Evolutionary conservation across 37 sponge, comb jelly and placozoan species (phyloP).

Genomic region (Eunapius fragilis): DNA sequence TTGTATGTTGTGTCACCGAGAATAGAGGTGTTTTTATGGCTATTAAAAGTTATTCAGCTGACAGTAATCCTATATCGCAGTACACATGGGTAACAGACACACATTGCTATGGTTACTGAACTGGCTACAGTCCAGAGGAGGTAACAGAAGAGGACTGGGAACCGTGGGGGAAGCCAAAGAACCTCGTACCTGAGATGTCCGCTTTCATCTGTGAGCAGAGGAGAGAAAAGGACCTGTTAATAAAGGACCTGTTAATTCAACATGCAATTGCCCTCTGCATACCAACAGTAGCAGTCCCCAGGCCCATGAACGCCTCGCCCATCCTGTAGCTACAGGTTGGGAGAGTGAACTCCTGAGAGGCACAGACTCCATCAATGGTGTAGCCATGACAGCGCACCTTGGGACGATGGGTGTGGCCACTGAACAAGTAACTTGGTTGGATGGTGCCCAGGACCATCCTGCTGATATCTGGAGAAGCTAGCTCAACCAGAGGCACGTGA

Average conservation of each 20-base stretch:
- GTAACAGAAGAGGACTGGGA: slow-evolving; percentile 34
- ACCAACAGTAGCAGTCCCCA: slow-evolving; percentile 49
- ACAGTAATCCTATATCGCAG: not conserved
- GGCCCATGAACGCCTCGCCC: slow-evolving; percentile 45
- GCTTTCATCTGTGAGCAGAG: slow-evolving; percentile 16
- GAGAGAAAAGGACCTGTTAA: no score
- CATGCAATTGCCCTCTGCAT: no score
- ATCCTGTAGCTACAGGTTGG: slow-evolving; percentile 70
- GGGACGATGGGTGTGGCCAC: slow-evolving; percentile 57
- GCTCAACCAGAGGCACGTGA: slow-evolving; percentile 32
- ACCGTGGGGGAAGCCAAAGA: slow-evolving; percentile 42
- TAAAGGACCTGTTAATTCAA: no score
- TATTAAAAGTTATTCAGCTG: not conserved
- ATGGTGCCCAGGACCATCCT: not conserved
- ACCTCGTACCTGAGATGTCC: slow-evolving; percentile 16
- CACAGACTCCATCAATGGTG: not conserved
- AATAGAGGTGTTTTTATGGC: not conserved
- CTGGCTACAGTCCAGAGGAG: not conserved
- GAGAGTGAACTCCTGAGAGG: slow-evolving; percentile 22
- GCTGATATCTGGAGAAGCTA: not conserved
- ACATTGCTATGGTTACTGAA: not conserved
- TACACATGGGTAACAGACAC: not conserved
- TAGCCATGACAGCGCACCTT: slow-evolving; percentile 2
- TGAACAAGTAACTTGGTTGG: slow-evolving; percentile 29
- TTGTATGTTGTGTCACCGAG: not conserved